A percentile compares a stretch with the other conserved stretches of the same genome.
phyloP scores from a whole-genome alignment of 2,797 vertebrate genomes.

The Gymnodraco acuticeps region DNA sequence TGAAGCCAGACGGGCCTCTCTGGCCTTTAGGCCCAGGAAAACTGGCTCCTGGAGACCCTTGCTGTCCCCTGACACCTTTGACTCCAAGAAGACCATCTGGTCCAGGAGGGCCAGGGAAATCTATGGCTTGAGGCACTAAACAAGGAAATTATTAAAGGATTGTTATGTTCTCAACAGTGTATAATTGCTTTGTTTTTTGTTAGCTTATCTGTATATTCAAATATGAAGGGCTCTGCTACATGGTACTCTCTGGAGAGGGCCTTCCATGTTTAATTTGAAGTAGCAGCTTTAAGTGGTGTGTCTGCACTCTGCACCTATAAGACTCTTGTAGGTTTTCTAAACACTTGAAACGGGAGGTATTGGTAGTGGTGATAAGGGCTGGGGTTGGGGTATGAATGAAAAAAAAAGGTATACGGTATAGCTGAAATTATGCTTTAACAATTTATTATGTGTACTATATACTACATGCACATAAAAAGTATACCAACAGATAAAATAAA shows the following conservation, averaged over 20 bases:
- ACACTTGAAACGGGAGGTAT: too few species aligned
- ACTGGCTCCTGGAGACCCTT: constrained; percentile 48
- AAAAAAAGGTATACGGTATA: not conserved
- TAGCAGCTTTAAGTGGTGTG: too few species aligned
- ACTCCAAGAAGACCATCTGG: constrained; percentile 60
- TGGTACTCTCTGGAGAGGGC: too few species aligned
- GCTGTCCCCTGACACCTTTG: constrained; percentile 61
- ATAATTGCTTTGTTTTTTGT: too few species aligned
- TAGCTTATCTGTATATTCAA: too few species aligned
- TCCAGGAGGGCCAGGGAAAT: constrained; percentile 57
- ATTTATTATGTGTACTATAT: not conserved
- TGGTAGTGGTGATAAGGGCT: too few species aligned
- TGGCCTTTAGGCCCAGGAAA: constrained; percentile 56
- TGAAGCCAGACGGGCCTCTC: constrained; percentile 56
- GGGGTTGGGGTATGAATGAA: not conserved
- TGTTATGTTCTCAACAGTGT: too few species aligned
- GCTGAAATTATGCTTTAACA: not conserved
- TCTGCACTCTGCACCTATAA: too few species aligned
- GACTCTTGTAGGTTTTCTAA: too few species aligned
- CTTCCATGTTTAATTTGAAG: too few species aligned
- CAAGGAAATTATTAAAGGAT: too few species aligned
- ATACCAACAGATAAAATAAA: not conserved
- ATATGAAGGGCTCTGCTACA: too few species aligned
- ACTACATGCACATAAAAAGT: not conserved
- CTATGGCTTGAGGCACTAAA: constrained; percentile 39